phyloP scores from a whole-genome alignment of 2,888 invertebrate genomes.

The Agrochola lychnidis region DNA sequence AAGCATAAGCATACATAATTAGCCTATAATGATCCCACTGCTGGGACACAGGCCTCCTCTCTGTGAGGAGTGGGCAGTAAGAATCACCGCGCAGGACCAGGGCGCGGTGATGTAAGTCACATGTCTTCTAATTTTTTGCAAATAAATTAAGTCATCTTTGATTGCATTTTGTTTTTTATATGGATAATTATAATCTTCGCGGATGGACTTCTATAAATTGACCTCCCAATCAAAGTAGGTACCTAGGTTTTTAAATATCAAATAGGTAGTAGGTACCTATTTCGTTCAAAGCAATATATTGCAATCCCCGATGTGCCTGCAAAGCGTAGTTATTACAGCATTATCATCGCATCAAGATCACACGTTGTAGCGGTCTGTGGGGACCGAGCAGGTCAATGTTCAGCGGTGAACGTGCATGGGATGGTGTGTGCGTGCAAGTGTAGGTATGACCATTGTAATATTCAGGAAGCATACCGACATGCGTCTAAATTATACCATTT shows the following conservation, averaged over 20 bases:
- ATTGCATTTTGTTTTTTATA: background rate
- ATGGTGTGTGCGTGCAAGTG: constrained; percentile 10
- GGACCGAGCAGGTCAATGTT: constrained; percentile 38
- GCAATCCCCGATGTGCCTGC: constrained; percentile 15
- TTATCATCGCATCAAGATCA: constrained; percentile 49
- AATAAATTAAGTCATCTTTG: background rate
- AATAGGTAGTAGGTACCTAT: background rate
- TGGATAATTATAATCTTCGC: background rate
- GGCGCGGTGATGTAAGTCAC: background rate
- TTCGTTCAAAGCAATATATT: constrained; percentile 25
- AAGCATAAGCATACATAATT: background rate
- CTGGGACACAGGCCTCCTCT: too few relatives aligned
- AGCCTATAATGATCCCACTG: background rate
- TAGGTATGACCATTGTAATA: constrained; percentile 13
- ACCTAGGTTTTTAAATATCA: background rate
- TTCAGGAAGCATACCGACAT: background rate
- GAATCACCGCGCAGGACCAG: too few relatives aligned
- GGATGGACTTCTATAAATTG: background rate
- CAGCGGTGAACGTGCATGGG: constrained; percentile 18
- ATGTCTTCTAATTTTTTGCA: background rate
- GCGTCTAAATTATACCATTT: background rate
- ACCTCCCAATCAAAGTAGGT: background rate
- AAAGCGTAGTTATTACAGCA: constrained; percentile 36
- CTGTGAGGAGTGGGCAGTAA: background rate
- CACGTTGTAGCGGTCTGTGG: constrained; percentile 34